Evolutionary conservation across 2,797 vertebrate genomes (phyloP).

Genomic region (Anguilla obscura): DNA sequence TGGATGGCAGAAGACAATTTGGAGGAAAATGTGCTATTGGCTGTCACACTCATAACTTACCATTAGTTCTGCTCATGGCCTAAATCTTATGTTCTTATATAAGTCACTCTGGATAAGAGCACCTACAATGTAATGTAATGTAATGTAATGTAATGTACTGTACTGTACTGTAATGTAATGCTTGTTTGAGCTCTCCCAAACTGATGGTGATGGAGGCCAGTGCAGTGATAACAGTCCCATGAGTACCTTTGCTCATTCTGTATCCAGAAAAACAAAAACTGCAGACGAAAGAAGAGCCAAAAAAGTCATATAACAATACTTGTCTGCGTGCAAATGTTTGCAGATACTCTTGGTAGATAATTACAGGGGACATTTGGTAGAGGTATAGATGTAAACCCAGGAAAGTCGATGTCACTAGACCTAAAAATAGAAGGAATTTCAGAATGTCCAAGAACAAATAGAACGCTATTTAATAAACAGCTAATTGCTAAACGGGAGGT

Average conservation of each 20-base stretch:
- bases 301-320: not conserved
- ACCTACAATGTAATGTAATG: too few species aligned
- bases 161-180: not conserved
- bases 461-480: not conserved
- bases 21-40: not conserved
- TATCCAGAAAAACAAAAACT: not conserved
- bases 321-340: not conserved
- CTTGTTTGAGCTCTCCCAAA: not conserved
- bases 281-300: not conserved
- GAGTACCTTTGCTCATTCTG: not conserved
- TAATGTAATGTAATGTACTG: too few species aligned
- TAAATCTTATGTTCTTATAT: too few species aligned
- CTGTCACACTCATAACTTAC: too few species aligned
- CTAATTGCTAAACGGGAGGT: not conserved
- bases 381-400: not conserved
- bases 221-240: not conserved
- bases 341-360: not conserved
- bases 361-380: not conserved
- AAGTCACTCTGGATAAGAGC: too few species aligned
- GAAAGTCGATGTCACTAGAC: not conserved
- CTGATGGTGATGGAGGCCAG: not conserved
- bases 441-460: not conserved
- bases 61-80: too few species aligned
- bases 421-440: not conserved
- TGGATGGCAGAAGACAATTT: not conserved